phyloP scores from a whole-genome alignment of 64 coral and sea anemone species.

The Hydrozoanthus tunicans region DNA sequence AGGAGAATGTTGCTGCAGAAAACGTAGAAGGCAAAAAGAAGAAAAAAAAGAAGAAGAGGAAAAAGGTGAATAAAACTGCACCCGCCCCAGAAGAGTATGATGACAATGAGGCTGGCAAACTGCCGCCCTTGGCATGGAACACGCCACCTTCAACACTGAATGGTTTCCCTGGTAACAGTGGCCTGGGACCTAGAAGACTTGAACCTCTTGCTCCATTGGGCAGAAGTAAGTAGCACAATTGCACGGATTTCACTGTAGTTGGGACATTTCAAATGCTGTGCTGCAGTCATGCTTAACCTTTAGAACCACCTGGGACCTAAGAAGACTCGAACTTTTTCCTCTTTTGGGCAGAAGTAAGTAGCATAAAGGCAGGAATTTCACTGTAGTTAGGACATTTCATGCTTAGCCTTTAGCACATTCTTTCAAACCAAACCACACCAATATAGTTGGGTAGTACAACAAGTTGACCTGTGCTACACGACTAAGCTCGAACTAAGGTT shows the following conservation, averaged over 20 bases:
- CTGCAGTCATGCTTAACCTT: no score
- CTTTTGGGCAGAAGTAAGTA: no score
- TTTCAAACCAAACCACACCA: no score
- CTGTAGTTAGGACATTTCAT: no score
- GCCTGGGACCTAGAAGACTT: conserved; percentile 61
- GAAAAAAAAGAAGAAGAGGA: conserved; percentile 90
- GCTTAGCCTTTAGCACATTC: no score
- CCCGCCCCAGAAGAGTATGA: conserved; percentile 55
- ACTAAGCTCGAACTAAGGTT: no score
- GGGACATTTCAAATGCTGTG: not conserved
- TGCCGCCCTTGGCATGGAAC: conserved; percentile 67
- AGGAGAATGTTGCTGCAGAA: conserved; percentile 22
- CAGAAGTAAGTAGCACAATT: conserved; percentile 35
- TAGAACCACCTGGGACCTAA: no score
- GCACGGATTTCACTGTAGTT: not conserved
- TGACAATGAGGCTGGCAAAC: not conserved
- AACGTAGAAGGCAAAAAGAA: conserved; percentile 52
- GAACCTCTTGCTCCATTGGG: conserved; percentile 67
- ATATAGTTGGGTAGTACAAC: no score
- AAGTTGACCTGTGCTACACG: no score
- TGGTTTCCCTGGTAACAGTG: conserved; percentile 71
- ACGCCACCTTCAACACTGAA: conserved; percentile 60
- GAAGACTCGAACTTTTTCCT: no score
- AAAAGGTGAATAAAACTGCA: conserved; percentile 59
- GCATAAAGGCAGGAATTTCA: no score